A percentile compares a stretch with the other conserved stretches of the same genome.
phyloP scores from a whole-genome alignment of 2,888 invertebrate genomes.

The Chaitophorus viminalis region DNA sequence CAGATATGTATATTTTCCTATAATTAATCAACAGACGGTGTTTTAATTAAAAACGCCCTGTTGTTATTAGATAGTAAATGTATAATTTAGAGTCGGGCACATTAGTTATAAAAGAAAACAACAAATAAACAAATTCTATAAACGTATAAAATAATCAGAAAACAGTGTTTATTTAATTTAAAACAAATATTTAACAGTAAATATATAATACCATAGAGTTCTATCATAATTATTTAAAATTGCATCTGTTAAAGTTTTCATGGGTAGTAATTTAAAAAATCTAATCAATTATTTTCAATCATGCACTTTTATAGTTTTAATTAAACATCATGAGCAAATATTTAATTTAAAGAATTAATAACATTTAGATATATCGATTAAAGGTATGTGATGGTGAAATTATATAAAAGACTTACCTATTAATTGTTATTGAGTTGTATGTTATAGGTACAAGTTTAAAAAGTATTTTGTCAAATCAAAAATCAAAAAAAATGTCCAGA shows the following conservation, averaged over 20 bases:
- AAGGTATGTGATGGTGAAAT: too few species aligned
- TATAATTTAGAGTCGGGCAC: neutral
- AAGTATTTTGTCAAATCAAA: too few species aligned
- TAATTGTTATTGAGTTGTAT: too few species aligned
- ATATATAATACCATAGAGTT: neutral
- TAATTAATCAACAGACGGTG: neutral
- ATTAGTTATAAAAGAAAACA: neutral
- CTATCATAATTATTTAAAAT: slow-evolving; percentile 24
- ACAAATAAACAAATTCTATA: neutral
- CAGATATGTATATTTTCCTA: neutral
- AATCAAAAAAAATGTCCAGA: too few species aligned
- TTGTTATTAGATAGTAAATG: neutral
- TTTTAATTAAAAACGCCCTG: slow-evolving; percentile 6
- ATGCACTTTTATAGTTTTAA: neutral
- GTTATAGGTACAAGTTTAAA: too few species aligned
- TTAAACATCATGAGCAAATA: neutral
- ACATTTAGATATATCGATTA: too few species aligned
- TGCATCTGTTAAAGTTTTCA: neutral
- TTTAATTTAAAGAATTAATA: neutral
- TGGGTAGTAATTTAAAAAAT: neutral
- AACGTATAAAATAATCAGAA: neutral
- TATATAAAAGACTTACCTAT: too few species aligned
- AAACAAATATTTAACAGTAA: slow-evolving; percentile 11
- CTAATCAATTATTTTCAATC: neutral
- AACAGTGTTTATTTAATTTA: neutral